phyloP scores from a whole-genome alignment of 1,140 invertebrate genomes.

The Leptonema lineaticorne region DNA sequence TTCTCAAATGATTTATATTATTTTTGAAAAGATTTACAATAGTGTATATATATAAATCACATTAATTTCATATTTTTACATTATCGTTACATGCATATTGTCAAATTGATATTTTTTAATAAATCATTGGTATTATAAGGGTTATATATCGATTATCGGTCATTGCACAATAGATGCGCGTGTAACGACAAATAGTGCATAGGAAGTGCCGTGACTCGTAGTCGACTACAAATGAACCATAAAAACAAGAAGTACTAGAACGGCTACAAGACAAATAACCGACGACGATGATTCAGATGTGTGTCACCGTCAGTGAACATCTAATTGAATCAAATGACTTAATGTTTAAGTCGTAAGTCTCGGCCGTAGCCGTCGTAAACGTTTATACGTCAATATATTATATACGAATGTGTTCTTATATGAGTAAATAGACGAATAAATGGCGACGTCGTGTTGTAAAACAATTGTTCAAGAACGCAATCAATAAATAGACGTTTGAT shows the following conservation, averaged over 20 bases:
- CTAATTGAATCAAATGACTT: constrained; percentile 30
- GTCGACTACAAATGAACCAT: not conserved
- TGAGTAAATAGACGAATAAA: too few relatives aligned
- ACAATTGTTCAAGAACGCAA: too few relatives aligned
- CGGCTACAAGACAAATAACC: constrained; percentile 23
- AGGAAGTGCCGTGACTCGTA: constrained; percentile 12
- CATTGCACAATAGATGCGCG: constrained; percentile 26
- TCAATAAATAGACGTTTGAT: too few relatives aligned
- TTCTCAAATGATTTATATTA: too few relatives aligned
- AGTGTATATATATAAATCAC: too few relatives aligned
- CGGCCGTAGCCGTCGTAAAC: not conserved
- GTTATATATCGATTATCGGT: too few relatives aligned
- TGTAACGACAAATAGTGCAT: not conserved
- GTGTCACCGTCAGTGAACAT: constrained; percentile 21
- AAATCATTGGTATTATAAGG: too few relatives aligned
- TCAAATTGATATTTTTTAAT: too few relatives aligned
- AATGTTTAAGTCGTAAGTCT: constrained; percentile 7
- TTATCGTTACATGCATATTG: too few relatives aligned
- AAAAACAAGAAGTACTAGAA: not conserved
- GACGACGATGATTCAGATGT: constrained; percentile 30
- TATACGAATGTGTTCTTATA: not conserved
- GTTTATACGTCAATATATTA: not conserved
- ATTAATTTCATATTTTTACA: too few relatives aligned
- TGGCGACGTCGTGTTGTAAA: too few relatives aligned
- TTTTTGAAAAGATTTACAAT: too few relatives aligned